These are phyloP conservation scores for Calephelis virginiensis DNA, from an alignment of 1,140 invertebrate genomes.

Conservation along the genomic window DNA sequence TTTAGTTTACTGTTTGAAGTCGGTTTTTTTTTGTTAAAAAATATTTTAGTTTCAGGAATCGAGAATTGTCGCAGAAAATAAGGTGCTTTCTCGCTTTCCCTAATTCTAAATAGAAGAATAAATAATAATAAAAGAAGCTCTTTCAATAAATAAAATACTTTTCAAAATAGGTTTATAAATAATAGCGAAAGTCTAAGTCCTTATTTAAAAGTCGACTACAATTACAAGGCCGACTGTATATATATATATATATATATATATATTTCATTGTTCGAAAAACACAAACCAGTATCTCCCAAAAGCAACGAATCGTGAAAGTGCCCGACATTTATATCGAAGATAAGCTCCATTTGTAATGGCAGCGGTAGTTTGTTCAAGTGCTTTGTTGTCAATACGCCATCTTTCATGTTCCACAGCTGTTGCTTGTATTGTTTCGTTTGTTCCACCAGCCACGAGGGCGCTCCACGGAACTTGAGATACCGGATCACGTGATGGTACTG, in stretches of 20 bases:
- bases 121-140: no score
- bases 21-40: no score
- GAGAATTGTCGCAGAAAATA: no score
- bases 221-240: no score
- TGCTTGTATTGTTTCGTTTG: slow-evolving; percentile 57
- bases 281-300: slow-evolving; percentile 53
- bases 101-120: no score
- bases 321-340: slow-evolving; percentile 67
- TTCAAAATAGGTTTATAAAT: no score
- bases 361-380: slow-evolving; percentile 53
- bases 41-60: no score
- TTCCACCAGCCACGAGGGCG: slow-evolving; percentile 40
- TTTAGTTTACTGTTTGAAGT: no score
- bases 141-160: no score
- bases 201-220: no score
- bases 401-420: slow-evolving; percentile 61
- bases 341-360: slow-evolving; percentile 66
- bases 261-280: slow-evolving; percentile 2
- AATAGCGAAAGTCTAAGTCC: no score
- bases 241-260: not conserved
- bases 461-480: slow-evolving; percentile 48
- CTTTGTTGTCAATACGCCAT: slow-evolving; percentile 48
- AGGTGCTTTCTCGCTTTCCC: no score
- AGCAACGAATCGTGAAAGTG: slow-evolving; percentile 60
- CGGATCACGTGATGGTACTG: slow-evolving; percentile 64